Evolutionary conservation across 2,888 invertebrate genomes (phyloP), one percentile per base, ranked within the genome.

Genomic region (Ormyrus labotus): DNA sequence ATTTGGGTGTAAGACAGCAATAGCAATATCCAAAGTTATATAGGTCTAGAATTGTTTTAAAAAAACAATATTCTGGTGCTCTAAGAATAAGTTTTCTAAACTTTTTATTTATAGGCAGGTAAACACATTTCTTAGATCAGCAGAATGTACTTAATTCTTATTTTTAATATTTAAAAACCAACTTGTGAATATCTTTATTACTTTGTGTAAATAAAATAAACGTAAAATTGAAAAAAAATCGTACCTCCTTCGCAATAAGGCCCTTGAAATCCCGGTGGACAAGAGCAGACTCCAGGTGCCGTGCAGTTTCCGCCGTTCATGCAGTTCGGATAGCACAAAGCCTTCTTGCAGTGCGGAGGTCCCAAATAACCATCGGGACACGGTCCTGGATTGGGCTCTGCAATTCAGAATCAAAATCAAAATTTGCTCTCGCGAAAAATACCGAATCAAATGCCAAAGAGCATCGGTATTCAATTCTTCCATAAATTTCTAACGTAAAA

Each of bases 251-350:
- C 97, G 88, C 97, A 97, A 88, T 96, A 96, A 34, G 95, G 93
- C 65, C 97, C 97, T 92, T 97, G 97, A 91, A 96, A 97, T 10
- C 97, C 97, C n/a, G 94, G 93, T 11, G 96, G 96, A 87, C 97
- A 98, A 82, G 95, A 95, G 90, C 97, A 98, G 4, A 96, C 92
- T 1, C 97, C 97, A 5, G 97, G 97, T 50, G 96, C 96, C 19
- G 96, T 96, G 89, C 97, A 98, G 88, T 96, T 96, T 8, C 97
- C 97, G 6, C 97, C 97, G 91, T 97, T 97, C 95, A 97, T 95
- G 88, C 98, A 98, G 88, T 96, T 96, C 51, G 97, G 97, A 92
- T 97, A 97, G 89, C 97, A 97, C 58, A 97, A 93, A 55, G 97
- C 97, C 83, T 96, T 96, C 88, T 95, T 94, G 86, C 97, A 97